phyloP scores from a whole-genome alignment of 2,113 vertebrate species.

The Lophochroa leadbeateri region DNA sequence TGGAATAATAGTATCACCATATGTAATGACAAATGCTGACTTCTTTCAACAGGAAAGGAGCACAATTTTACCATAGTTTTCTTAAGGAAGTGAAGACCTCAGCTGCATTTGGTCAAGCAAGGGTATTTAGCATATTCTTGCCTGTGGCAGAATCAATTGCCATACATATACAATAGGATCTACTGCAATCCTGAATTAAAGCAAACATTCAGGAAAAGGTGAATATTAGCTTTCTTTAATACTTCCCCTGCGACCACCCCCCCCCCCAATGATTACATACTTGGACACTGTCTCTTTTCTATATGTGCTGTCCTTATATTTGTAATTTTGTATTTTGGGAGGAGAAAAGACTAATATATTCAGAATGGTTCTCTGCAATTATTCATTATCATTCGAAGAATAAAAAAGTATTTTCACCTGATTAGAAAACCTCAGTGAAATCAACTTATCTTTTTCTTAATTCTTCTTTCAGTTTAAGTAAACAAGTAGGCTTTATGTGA shows the following conservation, averaged over 20 bases:
- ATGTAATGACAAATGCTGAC: not conserved
- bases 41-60: not conserved
- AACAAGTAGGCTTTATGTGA: conserved; percentile 32
- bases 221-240: not conserved
- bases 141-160: not conserved
- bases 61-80: not conserved
- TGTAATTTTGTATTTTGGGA: not conserved
- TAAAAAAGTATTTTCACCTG: not conserved
- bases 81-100: not conserved
- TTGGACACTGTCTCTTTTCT: not conserved
- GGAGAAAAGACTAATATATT: not conserved
- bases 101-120: not conserved
- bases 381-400: not conserved
- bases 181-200: not conserved
- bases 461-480: not conserved
- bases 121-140: not conserved
- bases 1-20: not conserved
- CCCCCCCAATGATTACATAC: not conserved
- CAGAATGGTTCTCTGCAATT: not conserved
- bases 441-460: conserved; percentile 15
- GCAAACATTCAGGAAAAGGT: not conserved
- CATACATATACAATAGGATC: not conserved
- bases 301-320: not conserved
- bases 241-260: not conserved
- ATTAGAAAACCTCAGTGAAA: conserved; percentile 45